Percentiles rank a stretch among this genome's conserved stretches.
phyloP scores from a whole-genome alignment of 2,113 vertebrate genomes.

The Arothron firmamentum region DNA sequence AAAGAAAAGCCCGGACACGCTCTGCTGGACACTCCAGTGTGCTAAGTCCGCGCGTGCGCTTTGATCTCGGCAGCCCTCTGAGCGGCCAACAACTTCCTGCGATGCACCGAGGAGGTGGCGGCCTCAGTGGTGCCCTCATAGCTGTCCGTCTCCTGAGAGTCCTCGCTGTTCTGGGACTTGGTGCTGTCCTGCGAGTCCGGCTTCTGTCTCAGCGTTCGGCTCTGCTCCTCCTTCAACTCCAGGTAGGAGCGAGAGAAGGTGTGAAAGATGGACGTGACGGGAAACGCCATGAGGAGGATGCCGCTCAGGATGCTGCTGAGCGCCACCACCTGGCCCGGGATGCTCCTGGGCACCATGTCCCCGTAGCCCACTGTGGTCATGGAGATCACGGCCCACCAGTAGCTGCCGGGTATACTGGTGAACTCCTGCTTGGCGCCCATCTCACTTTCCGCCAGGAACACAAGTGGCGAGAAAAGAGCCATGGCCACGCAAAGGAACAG shows the following conservation, averaged over 20 bases:
- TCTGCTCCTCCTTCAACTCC: conserved; percentile 91
- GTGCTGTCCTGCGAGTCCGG: conserved; percentile 76
- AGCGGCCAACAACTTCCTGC: conserved; percentile 43
- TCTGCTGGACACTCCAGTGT: conserved; percentile 21
- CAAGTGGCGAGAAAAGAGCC: conserved; percentile 91
- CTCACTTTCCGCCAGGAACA: conserved; percentile 92
- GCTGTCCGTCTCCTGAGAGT: conserved; percentile 64
- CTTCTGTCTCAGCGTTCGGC: conserved; percentile 73
- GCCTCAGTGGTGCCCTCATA: conserved; percentile 53
- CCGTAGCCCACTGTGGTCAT: conserved; percentile 98
- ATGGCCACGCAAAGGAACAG: conserved; percentile 95
- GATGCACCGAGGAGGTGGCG: conserved; percentile 19
- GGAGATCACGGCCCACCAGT: conserved; percentile 99
- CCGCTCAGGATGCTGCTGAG: conserved; percentile 95
- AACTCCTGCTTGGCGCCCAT: conserved; percentile 94
- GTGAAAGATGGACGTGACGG: conserved; percentile 95
- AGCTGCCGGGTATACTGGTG: conserved; percentile 91
- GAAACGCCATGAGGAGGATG: conserved; percentile 96
- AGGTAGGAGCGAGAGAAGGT: conserved; percentile 94
- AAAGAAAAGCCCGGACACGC: conserved; percentile 11
- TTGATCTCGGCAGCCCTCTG: conserved; percentile 54
- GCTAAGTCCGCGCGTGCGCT: conserved; percentile 44
- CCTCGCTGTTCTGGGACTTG: conserved; percentile 77
- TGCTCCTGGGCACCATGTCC: conserved; percentile 96
- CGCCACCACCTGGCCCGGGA: conserved; percentile 94